A percentile compares a stretch with the other conserved stretches of the same genome.
These are phyloP conservation scores for Parelbella ahira DNA, from an alignment of 2,888 invertebrate genomes.

Conservation along the genomic window DNA sequence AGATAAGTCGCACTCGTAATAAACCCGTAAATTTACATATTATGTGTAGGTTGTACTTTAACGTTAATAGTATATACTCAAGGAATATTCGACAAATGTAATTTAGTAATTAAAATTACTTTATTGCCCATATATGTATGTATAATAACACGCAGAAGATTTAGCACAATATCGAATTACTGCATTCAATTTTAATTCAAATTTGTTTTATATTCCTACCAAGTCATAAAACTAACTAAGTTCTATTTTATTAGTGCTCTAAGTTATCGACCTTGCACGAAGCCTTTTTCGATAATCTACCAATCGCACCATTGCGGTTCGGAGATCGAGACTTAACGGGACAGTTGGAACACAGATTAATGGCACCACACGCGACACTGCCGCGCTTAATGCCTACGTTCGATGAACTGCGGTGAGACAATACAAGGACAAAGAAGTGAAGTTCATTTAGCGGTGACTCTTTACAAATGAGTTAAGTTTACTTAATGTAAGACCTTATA, in stretches of 20 bases:
- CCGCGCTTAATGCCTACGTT: constrained; percentile 17
- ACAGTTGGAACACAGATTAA: constrained; percentile 34
- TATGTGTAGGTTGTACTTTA: no score
- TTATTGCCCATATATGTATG: no score
- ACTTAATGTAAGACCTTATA: no score
- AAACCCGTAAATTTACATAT: no score
- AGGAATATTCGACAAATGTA: no score
- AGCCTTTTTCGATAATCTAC: constrained; percentile 57
- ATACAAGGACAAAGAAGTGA: constrained; percentile 26
- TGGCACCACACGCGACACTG: constrained; percentile 15
- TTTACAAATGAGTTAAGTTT: not conserved
- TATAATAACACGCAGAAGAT: no score
- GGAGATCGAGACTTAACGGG: constrained; percentile 62
- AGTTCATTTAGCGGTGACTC: constrained; percentile 10
- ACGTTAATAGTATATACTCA: no score
- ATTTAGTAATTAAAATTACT: no score
- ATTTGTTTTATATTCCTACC: no score
- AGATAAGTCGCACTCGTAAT: no score
- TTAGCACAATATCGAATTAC: not conserved
- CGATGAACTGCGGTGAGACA: constrained; percentile 14
- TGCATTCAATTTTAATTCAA: not conserved
- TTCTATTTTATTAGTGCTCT: constrained; percentile 8
- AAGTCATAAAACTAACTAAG: no score
- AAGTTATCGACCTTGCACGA: constrained; percentile 32
- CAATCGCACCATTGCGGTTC: constrained; percentile 57